Base-by-base conservation (phyloP, 64 coral and sea anemone species). In the Montipora foliosa region DNA sequence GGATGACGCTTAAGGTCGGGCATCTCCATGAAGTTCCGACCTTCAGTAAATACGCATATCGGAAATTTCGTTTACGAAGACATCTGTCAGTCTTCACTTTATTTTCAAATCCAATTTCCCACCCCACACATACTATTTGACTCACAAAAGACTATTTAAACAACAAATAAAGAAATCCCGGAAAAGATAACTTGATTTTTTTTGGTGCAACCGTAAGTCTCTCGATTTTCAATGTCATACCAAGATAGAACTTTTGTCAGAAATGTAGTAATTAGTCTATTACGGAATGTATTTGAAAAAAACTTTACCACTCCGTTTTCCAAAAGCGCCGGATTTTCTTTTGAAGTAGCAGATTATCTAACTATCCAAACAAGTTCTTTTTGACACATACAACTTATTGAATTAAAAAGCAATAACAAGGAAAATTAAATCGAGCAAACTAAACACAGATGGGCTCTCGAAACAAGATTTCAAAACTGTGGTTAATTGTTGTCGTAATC, bases 391-490 rank as follows among this genome's bases (percentile, higher is more conserved):
- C 44, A 86, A 8, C 8, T 86, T 70, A 72, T 86, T 86, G 47
- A 70, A 86, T 86, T 86, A 72, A 72, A 86, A 86, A 86, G 82
- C 82, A 86, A 68, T 86, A 86, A 50, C 44, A 72, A 47, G 47
- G 16, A 86, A 86, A 86, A 86, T 86, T 86, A 71, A 67, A 86
- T 86, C 82, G 48, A 19, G 62, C 17, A 86, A 86, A 86, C 82
- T 86, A 86, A 86, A 86, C 82, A 86, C 44, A 71, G 62, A 86
- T 86, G 71, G 14, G 64, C 82, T 86, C 68, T 86, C 44, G 71
- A 86, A 86, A 71, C 82, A 86, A 86, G 82, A 86, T 86, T 85
- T 86, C 82, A 86, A 86, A 86, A 86, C 64, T 72, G 5, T 72
- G 44, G 64, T 86, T 86, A 86, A 86, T 86, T 86, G 47, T 70